phyloP scores from a whole-genome alignment of 1,140 invertebrate species.

The Chironomus tepperi region DNA sequence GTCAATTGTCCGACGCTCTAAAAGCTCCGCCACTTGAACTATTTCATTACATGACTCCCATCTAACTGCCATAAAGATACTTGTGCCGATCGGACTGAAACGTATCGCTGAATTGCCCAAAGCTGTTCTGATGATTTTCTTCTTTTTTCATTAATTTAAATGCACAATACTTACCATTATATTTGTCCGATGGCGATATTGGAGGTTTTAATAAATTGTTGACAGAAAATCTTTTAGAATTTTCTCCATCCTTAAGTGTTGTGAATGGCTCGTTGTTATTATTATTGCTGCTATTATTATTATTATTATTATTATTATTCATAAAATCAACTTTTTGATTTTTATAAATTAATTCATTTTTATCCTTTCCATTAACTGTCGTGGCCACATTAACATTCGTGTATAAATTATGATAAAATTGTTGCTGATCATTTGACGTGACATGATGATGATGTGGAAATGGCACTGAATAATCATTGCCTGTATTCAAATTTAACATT shows the following conservation, averaged over 20 bases:
- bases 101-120: too few relatives aligned
- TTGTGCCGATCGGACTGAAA: too few relatives aligned
- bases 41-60: too few relatives aligned
- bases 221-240: background rate
- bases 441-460: background rate
- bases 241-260: background rate
- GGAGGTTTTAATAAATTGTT: slow-evolving; percentile 1
- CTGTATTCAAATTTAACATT: background rate
- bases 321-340: background rate
- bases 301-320: background rate
- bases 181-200: background rate
- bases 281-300: background rate
- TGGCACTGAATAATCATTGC: background rate
- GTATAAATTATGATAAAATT: slow-evolving; percentile 2
- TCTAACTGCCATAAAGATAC: too few relatives aligned
- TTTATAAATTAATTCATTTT: background rate
- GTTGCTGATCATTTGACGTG: background rate
- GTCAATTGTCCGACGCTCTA: too few relatives aligned
- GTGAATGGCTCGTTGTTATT: background rate
- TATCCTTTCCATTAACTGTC: background rate
- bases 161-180: background rate
- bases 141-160: too few relatives aligned
- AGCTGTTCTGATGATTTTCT: too few relatives aligned
- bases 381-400: background rate
- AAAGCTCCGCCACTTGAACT: too few relatives aligned